These are phyloP conservation scores for Mus pahari DNA, from an alignment of 2,113 vertebrate genomes.

Conservation along the genomic window DNA sequence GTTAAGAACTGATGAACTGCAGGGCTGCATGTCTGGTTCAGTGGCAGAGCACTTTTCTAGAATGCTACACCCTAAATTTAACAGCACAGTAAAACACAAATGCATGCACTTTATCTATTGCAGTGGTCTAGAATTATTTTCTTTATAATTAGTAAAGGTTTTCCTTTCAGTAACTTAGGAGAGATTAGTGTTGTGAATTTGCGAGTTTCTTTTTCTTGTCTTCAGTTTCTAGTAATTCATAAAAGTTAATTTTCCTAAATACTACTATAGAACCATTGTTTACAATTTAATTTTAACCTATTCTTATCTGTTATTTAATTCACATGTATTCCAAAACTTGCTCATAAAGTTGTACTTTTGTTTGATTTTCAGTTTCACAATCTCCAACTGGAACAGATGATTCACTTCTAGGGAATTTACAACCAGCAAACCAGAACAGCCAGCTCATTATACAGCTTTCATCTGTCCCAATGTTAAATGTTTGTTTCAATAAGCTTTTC, in stretches of 20 bases:
- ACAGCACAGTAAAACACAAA: too few relatives aligned
- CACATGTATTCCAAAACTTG: slow-evolving; percentile 32
- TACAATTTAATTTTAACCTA: slow-evolving; percentile 3
- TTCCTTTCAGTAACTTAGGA: background rate
- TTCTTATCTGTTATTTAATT: background rate
- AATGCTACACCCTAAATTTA: background rate
- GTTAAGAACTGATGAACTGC: background rate
- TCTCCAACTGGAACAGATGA: slow-evolving; percentile 96
- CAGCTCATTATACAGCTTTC: slow-evolving; percentile 93
- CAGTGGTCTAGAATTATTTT: slow-evolving; percentile 28
- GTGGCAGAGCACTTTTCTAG: background rate
- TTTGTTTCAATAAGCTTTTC: slow-evolving; percentile 99
- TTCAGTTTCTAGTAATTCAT: slow-evolving; percentile 7
- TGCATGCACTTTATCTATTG: background rate
- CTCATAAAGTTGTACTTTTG: slow-evolving; percentile 7
- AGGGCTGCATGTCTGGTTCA: background rate
- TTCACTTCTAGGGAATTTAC: slow-evolving; percentile 94
- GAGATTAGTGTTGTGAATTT: background rate
- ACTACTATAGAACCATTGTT: background rate
- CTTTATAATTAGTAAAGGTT: background rate
- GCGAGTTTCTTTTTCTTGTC: background rate
- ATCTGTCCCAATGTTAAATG: slow-evolving; percentile 96
- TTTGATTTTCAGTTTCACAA: slow-evolving; percentile 90
- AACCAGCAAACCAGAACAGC: slow-evolving; percentile 89
- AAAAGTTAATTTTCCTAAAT: slow-evolving; percentile 31